phyloP scores from a whole-genome alignment of 2,888 invertebrate genomes.

The Ypsolopha scabrella region DNA sequence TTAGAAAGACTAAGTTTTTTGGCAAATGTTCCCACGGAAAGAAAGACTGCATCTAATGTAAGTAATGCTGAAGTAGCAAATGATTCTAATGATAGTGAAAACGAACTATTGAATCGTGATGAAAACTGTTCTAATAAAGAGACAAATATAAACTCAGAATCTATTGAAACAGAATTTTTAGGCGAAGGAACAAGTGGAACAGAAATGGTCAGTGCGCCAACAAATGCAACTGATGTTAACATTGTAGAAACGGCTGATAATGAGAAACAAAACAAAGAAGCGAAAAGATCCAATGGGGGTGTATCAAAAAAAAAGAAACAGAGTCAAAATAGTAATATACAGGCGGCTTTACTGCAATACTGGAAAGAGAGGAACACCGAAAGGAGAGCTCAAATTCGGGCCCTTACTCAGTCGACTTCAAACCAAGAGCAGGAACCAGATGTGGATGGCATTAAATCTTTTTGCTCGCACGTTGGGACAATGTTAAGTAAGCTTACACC shows the following conservation, averaged over 20 bases:
- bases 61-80: conserved; percentile 2
- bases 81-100: conserved; percentile 3
- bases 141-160: conserved; percentile 4
- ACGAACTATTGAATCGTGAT: not conserved
- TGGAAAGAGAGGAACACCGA: conserved; percentile 5
- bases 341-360: conserved; percentile 4
- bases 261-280: not conserved
- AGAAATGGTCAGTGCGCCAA: not conserved
- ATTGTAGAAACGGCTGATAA: conserved; percentile 2
- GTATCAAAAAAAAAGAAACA: not conserved
- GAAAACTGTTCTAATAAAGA: conserved; percentile 2
- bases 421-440: not conserved
- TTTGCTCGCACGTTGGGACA: not conserved
- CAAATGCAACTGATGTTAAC: conserved; percentile 1
- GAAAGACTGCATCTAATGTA: too few relatives aligned
- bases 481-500: not conserved
- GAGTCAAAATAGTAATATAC: conserved; percentile 1
- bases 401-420: not conserved
- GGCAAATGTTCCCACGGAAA: conserved; percentile 8
- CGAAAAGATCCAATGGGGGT: not conserved
- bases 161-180: conserved; percentile 4
- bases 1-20: conserved; percentile 6
- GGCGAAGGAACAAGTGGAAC: conserved; percentile 5
- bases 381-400: conserved; percentile 4
- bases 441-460: not conserved